Evolutionary conservation across 1,140 invertebrate genomes (phyloP), one percentile per base, ranked within the genome.

Genomic region (Plutomurus gul): DNA sequence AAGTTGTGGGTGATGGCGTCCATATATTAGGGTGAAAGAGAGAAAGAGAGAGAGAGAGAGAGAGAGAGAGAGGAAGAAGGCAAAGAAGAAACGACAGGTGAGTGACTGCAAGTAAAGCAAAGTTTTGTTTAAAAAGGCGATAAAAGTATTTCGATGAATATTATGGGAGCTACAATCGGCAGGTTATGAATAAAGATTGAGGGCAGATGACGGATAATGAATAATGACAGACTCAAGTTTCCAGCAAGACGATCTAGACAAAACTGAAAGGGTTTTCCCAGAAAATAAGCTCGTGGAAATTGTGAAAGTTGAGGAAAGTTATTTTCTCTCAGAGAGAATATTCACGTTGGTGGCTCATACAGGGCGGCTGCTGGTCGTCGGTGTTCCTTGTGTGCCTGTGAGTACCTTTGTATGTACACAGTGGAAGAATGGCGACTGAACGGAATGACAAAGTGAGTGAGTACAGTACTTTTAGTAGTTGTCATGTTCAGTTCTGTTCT

Each of bases 261-360:
- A 43, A 43, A 43, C 39, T 43, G 46, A 47, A 1, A 47, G 46
- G 11, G 47, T 51, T 22, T 51, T 51, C 25, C 25, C 10, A 16
- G 37, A n/a, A 16, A 65, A 16, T 65, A 65, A 65, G 27, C 56
- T 65, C 25, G 25, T 65, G 56, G 27, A 65, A 65, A 65, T 65
- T 25, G 56, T 65, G 25, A 65, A 65, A 65, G 27, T 65, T 65
- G 25, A 30, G 3, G 4, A n/a, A 65, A 65, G 56, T 65, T 65
- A 65, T 65, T 65, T 65, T 8, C 27, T n/a, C n/a, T n/a, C n/a
- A n/a, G 5, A 33, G 56, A 65, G 56, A 65, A 65, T 65, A 65
- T 65, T 30, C 18, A 36, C 56, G 27, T 65, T 65, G 25, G n/a
- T n/a, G n/a, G n/a, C n/a, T n/a, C n/a, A n/a, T n/a, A n/a, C n/a